Percentiles rank a stretch among this genome's conserved stretches.
These are phyloP conservation scores for Prolemur simus DNA, from an alignment of 2,113 vertebrate species.

Conservation along the genomic window DNA sequence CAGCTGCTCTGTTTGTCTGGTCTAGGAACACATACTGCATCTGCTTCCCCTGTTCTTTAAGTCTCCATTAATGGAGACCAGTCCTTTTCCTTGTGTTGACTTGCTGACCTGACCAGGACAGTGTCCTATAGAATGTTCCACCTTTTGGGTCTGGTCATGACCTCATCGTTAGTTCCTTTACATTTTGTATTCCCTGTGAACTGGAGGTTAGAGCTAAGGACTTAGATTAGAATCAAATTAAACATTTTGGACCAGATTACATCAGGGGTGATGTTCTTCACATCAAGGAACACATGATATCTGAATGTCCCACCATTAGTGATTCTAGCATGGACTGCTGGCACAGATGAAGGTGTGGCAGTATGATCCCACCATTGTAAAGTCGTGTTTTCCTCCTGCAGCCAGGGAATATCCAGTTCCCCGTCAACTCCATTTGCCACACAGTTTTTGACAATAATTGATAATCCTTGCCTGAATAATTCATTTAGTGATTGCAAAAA, in stretches of 20 bases:
- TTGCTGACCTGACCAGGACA: neutral
- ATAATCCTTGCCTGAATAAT: neutral
- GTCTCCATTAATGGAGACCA: neutral
- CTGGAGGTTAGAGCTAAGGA: neutral
- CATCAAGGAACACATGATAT: neutral
- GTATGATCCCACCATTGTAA: neutral
- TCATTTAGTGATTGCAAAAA: slow-evolving; percentile 39
- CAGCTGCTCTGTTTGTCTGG: neutral
- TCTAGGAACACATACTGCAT: no score
- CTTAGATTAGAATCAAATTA: neutral
- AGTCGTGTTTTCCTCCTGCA: neutral
- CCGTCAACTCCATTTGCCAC: neutral
- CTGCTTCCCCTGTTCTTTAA: neutral
- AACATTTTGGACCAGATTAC: neutral
- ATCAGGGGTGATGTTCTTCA: neutral
- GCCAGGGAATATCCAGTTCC: neutral
- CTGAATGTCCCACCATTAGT: neutral
- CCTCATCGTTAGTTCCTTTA: neutral
- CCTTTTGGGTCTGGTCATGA: neutral
- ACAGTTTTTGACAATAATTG: neutral
- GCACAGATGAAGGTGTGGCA: neutral
- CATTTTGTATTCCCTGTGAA: neutral
- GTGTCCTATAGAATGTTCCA: neutral
- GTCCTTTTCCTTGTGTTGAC: neutral
- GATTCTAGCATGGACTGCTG: neutral